A percentile compares a stretch with the other conserved stretches of the same genome.
These are phyloP conservation scores for Smutsia temminckii DNA, from an alignment of 2,797 vertebrate species.

Conservation along the genomic window DNA sequence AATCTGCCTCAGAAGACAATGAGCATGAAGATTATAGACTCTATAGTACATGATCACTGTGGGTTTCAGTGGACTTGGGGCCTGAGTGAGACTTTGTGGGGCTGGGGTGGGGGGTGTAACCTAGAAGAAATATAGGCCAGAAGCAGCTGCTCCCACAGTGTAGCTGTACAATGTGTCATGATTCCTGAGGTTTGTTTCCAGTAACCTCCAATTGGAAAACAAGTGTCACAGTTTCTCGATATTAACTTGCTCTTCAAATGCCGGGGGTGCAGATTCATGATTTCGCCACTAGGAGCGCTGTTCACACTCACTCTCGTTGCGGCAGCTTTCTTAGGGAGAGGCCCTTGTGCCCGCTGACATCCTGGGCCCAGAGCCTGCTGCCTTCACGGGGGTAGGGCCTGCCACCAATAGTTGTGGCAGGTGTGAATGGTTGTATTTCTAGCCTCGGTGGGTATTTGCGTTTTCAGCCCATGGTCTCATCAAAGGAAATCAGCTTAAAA, in stretches of 20 bases:
- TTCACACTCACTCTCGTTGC: no score
- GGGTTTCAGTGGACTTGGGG: neutral
- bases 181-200: slow-evolving; percentile 11
- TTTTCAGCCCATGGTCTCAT: neutral
- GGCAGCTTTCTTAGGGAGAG: neutral
- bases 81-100: neutral
- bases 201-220: slow-evolving; percentile 39
- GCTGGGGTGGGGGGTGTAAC: neutral
- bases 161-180: neutral
- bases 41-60: neutral
- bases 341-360: neutral
- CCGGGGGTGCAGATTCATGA: neutral
- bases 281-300: accelerated
- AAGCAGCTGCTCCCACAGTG: neutral
- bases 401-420: neutral
- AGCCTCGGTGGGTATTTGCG: neutral
- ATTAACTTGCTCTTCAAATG: neutral
- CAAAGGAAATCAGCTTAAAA: neutral
- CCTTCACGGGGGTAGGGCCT: neutral
- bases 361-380: neutral
- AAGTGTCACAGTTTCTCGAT: neutral
- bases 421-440: neutral
- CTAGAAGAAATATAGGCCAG: neutral
- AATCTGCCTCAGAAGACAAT: neutral
- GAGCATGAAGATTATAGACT: neutral